phyloP scores from a whole-genome alignment of 2,888 invertebrate species.

The Drosophila ezoana region DNA sequence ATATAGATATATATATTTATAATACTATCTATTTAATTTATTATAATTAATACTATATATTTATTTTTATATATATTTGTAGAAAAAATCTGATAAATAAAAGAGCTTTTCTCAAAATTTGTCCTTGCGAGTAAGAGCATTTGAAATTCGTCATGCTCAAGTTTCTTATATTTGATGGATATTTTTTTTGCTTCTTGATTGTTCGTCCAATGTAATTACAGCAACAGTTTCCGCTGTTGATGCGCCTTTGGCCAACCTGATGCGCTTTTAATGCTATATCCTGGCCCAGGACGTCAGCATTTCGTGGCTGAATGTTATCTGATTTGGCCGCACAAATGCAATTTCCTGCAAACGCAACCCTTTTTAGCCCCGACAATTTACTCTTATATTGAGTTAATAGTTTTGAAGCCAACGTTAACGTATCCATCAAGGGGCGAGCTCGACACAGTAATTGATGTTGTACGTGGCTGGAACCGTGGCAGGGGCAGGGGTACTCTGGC shows the following conservation, averaged over 20 bases:
- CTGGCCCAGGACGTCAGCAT: conserved; percentile 39
- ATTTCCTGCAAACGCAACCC: conserved; percentile 77
- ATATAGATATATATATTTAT: too few species aligned
- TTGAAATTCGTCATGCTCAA: background rate
- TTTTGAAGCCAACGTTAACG: conserved; percentile 65
- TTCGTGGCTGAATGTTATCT: conserved; percentile 61
- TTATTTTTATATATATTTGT: too few species aligned
- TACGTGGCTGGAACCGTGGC: background rate
- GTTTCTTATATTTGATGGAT: background rate
- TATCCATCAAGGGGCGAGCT: conserved; percentile 17
- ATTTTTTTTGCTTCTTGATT: conserved; percentile 26
- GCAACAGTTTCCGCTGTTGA: conserved; percentile 65
- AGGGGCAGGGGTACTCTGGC: conserved; percentile 19
- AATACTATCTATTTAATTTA: too few species aligned
- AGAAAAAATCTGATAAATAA: too few species aligned
- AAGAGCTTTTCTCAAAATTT: too few species aligned
- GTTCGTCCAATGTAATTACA: conserved; percentile 71
- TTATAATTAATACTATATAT: too few species aligned
- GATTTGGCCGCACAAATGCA: conserved; percentile 76
- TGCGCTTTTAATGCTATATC: conserved; percentile 80
- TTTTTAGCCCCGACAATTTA: conserved; percentile 62
- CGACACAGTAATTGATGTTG: conserved; percentile 20
- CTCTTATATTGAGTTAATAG: conserved; percentile 79
- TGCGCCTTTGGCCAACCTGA: conserved; percentile 43
- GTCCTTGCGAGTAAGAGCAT: conserved; percentile 6